Base-by-base conservation (phyloP, 2,113 vertebrate genomes). In the Mungos mungo region DNA sequence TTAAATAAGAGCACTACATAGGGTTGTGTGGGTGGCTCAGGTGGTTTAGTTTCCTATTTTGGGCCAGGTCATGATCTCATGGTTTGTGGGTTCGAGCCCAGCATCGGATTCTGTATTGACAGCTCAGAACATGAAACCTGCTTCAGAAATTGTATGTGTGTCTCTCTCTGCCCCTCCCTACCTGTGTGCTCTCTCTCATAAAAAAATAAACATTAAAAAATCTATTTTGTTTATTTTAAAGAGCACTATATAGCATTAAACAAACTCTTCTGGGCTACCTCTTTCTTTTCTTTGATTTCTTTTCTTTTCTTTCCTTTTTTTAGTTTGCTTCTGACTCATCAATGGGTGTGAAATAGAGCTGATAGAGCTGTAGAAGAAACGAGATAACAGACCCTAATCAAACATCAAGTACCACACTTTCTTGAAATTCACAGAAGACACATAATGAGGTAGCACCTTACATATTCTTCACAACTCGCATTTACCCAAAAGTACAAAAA, bases 291-390 rank as follows among this genome's bases (percentile, higher is more conserved):
- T 72, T 38, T 72, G 41, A 15, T 66, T 86, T 88, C 6, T 33
- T 31, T 88, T 23, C 38, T 80, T 82, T 11, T 31, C 8, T 27
- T 88, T 72, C 45, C 23, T 23, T 60, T 63, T 63, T 33, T 50
- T 50, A 45, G 31, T 29, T 41, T 79, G 82, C 88, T 91, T 95
- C 68, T 96, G 95, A 96, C 93, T 96, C 95, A 96, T 92, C 83
- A 47, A 45, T 81, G 90, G 60, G 65, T 96, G 66, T 95, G 87
- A 96, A 93, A 45, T 11, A 38, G 82, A 96, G 57, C 71, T 68
- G 63, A 45, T 11, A n/a, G 82, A 96, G 57, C 71, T 68, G 63
- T 72, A 77, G 57, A 77, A 38, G 47, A 82, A 92, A 95, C 80
- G n/a, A 94, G 27, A 68, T 81, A 88, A 90, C 83, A 94, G 63